Conservation (phyloP, 2,888 invertebrate species). For the Rosalia funebris region DNA sequence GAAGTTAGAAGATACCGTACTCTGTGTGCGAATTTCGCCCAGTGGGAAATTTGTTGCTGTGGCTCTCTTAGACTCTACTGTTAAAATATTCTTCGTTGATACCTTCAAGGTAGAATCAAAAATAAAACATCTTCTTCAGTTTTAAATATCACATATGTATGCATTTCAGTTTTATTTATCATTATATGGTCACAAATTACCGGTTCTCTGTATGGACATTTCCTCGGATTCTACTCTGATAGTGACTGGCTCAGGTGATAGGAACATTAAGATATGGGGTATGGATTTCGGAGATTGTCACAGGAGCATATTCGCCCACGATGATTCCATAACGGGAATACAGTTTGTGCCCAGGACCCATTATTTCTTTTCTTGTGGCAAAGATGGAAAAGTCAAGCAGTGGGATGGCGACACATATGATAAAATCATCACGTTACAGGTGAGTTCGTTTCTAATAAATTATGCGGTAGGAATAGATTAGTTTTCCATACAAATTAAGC, state of each 20-base stretch:
- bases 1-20: slow-evolving; percentile 87
- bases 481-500: too few relatives aligned
- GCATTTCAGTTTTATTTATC: slow-evolving; percentile 84
- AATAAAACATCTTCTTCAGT: too few relatives aligned
- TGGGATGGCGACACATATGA: slow-evolving; percentile 96
- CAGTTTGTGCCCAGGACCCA: slow-evolving; percentile 92
- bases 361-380: slow-evolving; percentile 91
- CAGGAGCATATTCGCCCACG: slow-evolving; percentile 94
- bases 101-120: slow-evolving; percentile 88
- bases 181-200: slow-evolving; percentile 95
- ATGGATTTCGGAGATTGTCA: slow-evolving; percentile 99
- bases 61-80: slow-evolving; percentile 90
- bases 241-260: slow-evolving; percentile 94
- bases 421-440: slow-evolving; percentile 88
- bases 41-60: slow-evolving; percentile 90
- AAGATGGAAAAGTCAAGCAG: slow-evolving; percentile 93
- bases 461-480: too few relatives aligned
- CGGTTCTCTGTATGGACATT: slow-evolving; percentile 93
- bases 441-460: slow-evolving; percentile 56
- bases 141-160: too few relatives aligned
- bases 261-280: slow-evolving; percentile 98
- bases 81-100: slow-evolving; percentile 94
- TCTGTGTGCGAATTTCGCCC: slow-evolving; percentile 84
- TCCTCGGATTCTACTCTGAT: slow-evolving; percentile 87
- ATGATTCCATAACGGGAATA: slow-evolving; percentile 90